Evolutionary conservation across 1,140 invertebrate genomes (phyloP).

Genomic region (Pantala flavescens): DNA sequence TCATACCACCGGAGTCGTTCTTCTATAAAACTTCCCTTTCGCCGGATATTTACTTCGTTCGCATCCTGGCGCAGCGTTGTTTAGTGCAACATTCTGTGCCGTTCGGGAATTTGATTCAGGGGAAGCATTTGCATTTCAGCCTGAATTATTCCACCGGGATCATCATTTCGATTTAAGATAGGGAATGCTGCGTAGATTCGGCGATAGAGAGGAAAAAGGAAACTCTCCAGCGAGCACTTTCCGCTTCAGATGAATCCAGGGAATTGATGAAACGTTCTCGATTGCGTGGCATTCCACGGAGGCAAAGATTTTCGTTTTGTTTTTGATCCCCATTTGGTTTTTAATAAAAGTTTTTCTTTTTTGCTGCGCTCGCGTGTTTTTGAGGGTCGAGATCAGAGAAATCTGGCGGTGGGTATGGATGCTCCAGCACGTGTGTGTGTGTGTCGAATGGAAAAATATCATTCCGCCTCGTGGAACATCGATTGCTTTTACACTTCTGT

Average conservation of each 20-base stretch:
- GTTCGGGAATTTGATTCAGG: too few relatives aligned
- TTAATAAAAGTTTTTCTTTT: slow-evolving; percentile 6
- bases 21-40: too few relatives aligned
- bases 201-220: not conserved
- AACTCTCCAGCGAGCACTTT: not conserved
- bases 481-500: not conserved
- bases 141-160: too few relatives aligned
- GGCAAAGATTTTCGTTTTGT: not conserved
- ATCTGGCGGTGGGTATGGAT: not conserved
- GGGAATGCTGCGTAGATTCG: not conserved
- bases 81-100: too few relatives aligned
- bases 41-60: too few relatives aligned
- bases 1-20: too few relatives aligned
- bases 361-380: not conserved
- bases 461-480: not conserved
- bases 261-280: slow-evolving; percentile 5
- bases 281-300: not conserved
- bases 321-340: slow-evolving; percentile 9
- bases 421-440: not conserved
- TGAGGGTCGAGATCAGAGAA: not conserved
- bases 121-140: too few relatives aligned
- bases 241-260: not conserved
- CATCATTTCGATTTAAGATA: not conserved
- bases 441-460: not conserved
- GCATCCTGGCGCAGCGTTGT: too few relatives aligned